phyloP scores from a whole-genome alignment of 2,888 invertebrate species.

The Bibio marci region DNA sequence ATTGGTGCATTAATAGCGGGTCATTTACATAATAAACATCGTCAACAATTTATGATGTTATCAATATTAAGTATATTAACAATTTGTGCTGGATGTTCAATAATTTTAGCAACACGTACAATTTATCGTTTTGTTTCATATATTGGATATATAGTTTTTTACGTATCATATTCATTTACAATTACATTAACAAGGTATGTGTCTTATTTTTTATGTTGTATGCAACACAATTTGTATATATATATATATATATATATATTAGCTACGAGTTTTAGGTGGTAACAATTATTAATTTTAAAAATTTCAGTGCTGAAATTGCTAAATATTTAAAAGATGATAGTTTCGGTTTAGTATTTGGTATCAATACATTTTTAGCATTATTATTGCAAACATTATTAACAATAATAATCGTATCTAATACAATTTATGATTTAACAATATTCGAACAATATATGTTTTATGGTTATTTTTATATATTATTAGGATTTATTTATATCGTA shows the following conservation, averaged over 20 bases:
- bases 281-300: not conserved
- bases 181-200: constrained; percentile 50
- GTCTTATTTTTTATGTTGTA: not conserved
- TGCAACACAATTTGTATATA: not conserved
- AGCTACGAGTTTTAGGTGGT: not conserved
- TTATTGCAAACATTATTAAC: constrained; percentile 65
- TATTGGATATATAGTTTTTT: constrained; percentile 53
- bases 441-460: no score
- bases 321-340: constrained; percentile 62
- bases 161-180: constrained; percentile 61
- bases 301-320: constrained; percentile 68
- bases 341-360: constrained; percentile 79
- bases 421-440: not conserved
- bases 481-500: no score
- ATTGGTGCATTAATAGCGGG: constrained; percentile 39
- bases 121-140: constrained; percentile 53
- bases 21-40: constrained; percentile 7
- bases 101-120: constrained; percentile 38
- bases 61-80: constrained; percentile 14
- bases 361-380: constrained; percentile 71
- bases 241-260: not conserved
- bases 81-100: constrained; percentile 12
- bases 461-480: no score
- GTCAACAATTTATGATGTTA: constrained; percentile 17
- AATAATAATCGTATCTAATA: constrained; percentile 20